Evolutionary conservation across 2,113 vertebrate genomes (phyloP), one percentile per base, ranked within the genome.

Genomic region (Tachysurus fulvidraco): DNA sequence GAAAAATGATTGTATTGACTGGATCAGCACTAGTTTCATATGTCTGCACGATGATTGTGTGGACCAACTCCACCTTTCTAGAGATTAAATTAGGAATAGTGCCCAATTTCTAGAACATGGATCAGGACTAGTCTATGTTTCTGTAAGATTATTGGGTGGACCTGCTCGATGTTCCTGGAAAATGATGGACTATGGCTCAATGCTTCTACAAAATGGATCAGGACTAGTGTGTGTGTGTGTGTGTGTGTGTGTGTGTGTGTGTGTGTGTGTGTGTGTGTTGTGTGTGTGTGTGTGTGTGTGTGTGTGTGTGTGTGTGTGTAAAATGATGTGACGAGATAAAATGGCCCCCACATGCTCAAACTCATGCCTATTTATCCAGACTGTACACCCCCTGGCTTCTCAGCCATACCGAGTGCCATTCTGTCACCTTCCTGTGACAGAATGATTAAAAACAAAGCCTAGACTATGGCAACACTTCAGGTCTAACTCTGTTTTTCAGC

Each of bases 371-470:
- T 79, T 57, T 57, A 79, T 28, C 44, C 54, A 80, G 28, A 80
- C 28, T 83, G 81, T 64, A 83, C 81, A 28, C 44, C 44, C 62
- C n/a, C 30, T 28, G 41, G 81, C 19, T 5, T 1, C 2, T 54
- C 65, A 71, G n/a, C 62, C 81, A 83, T 23, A 69, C 81, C 12
- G n/a, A 83, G 64, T 17, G 0, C 36, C 65, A 57, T 10, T 54
- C 82, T 2, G 64, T 71, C 30, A 1, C 36, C 64, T 23, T 30
- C 28, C 65, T 55, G 44, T 71, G 82, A 71, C 36, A 71, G 50
- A 41, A 57, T 71, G 28, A 83, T 83, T 83, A 83, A 83, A 83
- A 54, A 83, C 7, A 28, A 83, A 65, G 10, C 50, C n/a, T 69
- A 6, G n/a, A 57, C 54, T 21, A 50, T 7, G 57, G 28, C n/a